These are phyloP conservation scores for Trichonephila clavata DNA, from an alignment of 1,140 invertebrate species.

Conservation along the genomic window DNA sequence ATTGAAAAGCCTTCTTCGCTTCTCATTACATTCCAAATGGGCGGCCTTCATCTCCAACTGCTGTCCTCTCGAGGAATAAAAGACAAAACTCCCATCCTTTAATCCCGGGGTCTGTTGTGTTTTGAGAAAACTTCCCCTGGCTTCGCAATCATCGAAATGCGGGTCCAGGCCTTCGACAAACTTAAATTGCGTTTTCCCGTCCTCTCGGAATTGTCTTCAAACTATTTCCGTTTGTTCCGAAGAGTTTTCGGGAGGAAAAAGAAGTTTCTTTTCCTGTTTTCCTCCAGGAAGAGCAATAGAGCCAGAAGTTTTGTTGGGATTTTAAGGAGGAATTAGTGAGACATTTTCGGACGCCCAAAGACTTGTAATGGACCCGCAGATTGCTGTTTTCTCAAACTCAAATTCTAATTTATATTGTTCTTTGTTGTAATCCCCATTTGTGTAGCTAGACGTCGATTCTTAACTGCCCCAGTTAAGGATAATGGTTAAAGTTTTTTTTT, in stretches of 20 bases:
- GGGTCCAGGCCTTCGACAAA: conserved; percentile 18
- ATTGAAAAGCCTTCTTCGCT: too few species aligned
- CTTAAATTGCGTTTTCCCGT: conserved; percentile 21
- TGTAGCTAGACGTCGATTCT: too few species aligned
- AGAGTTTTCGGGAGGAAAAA: not conserved
- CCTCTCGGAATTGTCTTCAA: not conserved
- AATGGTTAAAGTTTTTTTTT: too few species aligned
- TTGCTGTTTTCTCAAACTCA: not conserved
- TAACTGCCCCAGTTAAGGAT: too few species aligned
- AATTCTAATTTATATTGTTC: not conserved
- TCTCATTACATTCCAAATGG: too few species aligned
- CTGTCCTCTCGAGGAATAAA: not conserved
- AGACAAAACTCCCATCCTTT: not conserved
- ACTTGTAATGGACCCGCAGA: not conserved
- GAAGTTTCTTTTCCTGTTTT: not conserved
- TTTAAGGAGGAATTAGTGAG: not conserved
- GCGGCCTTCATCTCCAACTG: not conserved
- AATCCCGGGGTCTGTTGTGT: not conserved
- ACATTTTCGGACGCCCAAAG: not conserved
- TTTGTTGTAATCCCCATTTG: not conserved
- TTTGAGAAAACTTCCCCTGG: not conserved
- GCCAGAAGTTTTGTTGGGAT: not conserved
- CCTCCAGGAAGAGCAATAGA: not conserved
- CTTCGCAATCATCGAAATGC: conserved; percentile 19
- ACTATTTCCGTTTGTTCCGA: not conserved